Evolutionary conservation across 1,140 invertebrate genomes (phyloP).

Genomic region (Philotrypesis tridentata): DNA sequence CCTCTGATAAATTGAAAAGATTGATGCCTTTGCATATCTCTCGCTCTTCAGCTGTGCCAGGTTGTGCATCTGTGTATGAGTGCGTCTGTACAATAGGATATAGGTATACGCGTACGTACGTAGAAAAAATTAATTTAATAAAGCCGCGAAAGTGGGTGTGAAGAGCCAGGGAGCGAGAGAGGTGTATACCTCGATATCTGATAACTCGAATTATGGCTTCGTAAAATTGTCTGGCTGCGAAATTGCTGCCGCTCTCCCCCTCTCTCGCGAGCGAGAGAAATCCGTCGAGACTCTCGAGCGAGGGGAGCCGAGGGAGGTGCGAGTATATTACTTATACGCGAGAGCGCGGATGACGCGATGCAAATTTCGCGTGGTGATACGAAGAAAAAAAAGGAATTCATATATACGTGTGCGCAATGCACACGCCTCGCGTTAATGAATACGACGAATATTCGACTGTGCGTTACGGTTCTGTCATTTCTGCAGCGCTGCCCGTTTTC

Average conservation of each 20-base stretch:
- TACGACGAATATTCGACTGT: not conserved
- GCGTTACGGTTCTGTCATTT: no score
- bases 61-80: no score
- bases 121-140: conserved; percentile 43
- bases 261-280: not conserved
- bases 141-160: conserved; percentile 32
- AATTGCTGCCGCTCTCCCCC: conserved; percentile 17
- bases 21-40: not conserved
- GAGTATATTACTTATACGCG: no score
- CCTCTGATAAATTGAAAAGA: conserved; percentile 29
- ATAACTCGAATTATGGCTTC: conserved; percentile 38
- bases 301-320: no score
- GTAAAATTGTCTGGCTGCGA: conserved; percentile 35
- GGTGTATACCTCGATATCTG: conserved; percentile 28
- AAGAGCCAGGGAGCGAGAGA: conserved; percentile 10
- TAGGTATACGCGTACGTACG: no score
- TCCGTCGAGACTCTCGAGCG: no score
- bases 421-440: not conserved
- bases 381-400: conserved; percentile 12
- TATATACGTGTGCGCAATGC: not conserved
- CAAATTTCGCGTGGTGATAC: conserved; percentile 2
- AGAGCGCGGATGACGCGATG: not conserved
- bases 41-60: not conserved
- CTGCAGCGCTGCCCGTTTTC: no score
- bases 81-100: no score